Conservation (phyloP, 1,140 invertebrate genomes). For the Drosophila yakuba region DNA sequence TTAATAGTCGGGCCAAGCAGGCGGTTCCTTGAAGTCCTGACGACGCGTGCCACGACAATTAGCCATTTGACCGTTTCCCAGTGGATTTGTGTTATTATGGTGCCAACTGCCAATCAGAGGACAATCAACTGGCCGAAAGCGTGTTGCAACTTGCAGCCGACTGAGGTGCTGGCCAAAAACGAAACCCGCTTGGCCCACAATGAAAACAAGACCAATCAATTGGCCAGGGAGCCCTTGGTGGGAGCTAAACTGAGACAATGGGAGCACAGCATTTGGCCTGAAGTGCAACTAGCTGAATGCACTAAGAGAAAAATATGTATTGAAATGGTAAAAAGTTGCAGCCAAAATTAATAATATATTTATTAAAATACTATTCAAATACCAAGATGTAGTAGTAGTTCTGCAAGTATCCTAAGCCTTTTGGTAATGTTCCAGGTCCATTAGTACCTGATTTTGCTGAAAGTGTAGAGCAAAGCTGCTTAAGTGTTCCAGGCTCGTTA, state of each 20-base stretch:
- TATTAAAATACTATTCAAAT: too few species aligned
- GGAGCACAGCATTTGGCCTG: conserved; percentile 43
- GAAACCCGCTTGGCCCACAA: conserved; percentile 45
- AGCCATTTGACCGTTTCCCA: conserved; percentile 23
- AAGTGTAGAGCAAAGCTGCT: conserved; percentile 1
- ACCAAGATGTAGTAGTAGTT: too few species aligned
- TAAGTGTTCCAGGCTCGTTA: conserved; percentile 58
- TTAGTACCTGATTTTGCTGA: too few species aligned
- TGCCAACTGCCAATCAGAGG: conserved; percentile 68
- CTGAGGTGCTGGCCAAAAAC: conserved; percentile 9
- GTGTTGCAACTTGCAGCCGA: conserved; percentile 52
- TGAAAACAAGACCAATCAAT: conserved; percentile 70
- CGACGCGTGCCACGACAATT: conserved; percentile 72
- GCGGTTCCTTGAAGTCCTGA: conserved; percentile 27
- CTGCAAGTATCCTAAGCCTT: too few species aligned
- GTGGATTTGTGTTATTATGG: conserved; percentile 20
- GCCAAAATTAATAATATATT: too few species aligned
- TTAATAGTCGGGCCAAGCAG: conserved; percentile 3
- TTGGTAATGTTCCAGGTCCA: too few species aligned
- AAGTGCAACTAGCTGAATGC: too few species aligned
- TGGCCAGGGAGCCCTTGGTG: conserved; percentile 55
- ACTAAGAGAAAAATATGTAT: too few species aligned
- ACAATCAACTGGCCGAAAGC: conserved; percentile 56
- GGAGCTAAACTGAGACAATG: conserved; percentile 53
- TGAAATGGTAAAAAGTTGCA: too few species aligned